Conservation (phyloP, 2,113 vertebrate genomes). For the Petrocephalus microphthalmus region DNA sequence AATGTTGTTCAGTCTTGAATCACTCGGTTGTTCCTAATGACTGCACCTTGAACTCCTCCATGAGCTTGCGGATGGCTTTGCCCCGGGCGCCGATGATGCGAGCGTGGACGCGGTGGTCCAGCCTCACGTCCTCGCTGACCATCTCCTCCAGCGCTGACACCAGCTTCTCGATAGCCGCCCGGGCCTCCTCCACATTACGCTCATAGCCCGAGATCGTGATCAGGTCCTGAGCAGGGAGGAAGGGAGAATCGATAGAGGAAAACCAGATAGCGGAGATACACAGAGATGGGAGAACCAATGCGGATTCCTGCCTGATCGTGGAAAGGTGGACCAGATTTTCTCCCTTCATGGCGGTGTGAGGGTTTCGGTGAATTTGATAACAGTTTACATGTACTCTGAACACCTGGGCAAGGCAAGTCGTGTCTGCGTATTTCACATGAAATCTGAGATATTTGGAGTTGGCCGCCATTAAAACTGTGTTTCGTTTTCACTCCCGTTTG, state of each 20-base stretch:
- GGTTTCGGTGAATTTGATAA: not conserved
- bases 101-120: slow-evolving; percentile 72
- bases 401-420: not conserved
- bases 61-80: slow-evolving; percentile 71
- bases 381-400: not conserved
- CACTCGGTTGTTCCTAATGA: not conserved
- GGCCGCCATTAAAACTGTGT: not conserved
- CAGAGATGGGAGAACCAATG: not conserved
- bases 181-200: slow-evolving; percentile 63
- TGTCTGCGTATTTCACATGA: not conserved
- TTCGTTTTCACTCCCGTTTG: not conserved
- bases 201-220: slow-evolving; percentile 72
- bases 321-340: not conserved
- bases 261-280: not conserved
- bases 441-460: not conserved
- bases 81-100: slow-evolving; percentile 70
- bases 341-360: not conserved
- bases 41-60: slow-evolving; percentile 73
- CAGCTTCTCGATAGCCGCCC: slow-evolving; percentile 63
- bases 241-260: not conserved
- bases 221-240: slow-evolving; percentile 49
- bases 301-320: not conserved
- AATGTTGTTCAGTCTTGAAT: not conserved
- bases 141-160: slow-evolving; percentile 70
- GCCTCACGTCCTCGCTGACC: slow-evolving; percentile 65